Base-by-base conservation (phyloP, 1,140 invertebrate species). In the Nephila pilipes region DNA sequence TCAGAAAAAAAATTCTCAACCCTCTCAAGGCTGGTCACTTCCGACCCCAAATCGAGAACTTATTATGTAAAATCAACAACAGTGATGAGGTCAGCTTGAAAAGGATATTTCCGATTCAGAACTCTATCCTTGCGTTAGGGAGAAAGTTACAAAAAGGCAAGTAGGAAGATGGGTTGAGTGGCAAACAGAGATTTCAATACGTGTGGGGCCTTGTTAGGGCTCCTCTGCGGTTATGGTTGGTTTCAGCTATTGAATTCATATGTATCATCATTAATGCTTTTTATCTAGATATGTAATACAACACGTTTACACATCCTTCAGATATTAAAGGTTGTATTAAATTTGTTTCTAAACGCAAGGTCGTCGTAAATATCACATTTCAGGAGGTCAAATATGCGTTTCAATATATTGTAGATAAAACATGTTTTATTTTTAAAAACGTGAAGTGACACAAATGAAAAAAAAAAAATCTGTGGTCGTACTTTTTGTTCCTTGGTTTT, bases 251-350 rank as follows among this genome's bases (percentile, higher is more conserved):
- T 75, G 65, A 75, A 75, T 75, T 75, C 25, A 20, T 16, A 75
- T 75, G 32, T 75, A 75, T 75, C 65, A 75, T 75, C 16, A 32
- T 75, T 75, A 16, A 12, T 16, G 65, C 14, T 75, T 75, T 75
- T 75, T 29, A 75, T 75, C 65, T 75, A 75, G 65, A 75, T 75
- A 75, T 75, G 65, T 75, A 75, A 75, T 75, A 75, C 65, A 75
- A 75, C 29, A 12, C 16, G 32, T 75, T 75, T 1, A 36, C 65
- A 75, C 65, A 75, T 75, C 65, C 65, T 75, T 75, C 65, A 36
- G 29, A 75, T 75, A 75, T 75, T 75, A 36, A 75, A 12, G 32
- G 25, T 2, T 18, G 29, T 32, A 32, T 32, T 29, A 16, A 32
- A 18, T 75, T 29, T 6, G 2, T 75, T 75, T 36, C 29, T 6